Conservation (phyloP, 1,140 invertebrate genomes). For the Pogonognathellus flavescens region DNA sequence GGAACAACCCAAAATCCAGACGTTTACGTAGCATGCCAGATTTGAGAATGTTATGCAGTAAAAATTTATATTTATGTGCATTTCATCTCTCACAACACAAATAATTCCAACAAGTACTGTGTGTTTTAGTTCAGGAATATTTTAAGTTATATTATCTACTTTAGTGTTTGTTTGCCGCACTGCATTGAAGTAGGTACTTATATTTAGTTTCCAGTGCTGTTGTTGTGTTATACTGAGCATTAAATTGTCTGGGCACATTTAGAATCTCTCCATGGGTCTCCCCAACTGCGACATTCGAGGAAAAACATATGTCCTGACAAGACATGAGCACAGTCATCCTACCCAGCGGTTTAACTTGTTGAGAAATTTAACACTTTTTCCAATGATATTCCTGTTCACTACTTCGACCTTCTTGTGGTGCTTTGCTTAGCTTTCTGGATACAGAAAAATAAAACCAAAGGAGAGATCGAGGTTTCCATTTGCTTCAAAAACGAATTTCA, state of each 20-base stretch:
- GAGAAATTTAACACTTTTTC: slow-evolving; percentile 54
- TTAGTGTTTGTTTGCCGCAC: not conserved
- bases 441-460: not conserved
- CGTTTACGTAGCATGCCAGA: not conserved
- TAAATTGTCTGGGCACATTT: not conserved
- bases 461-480: no score
- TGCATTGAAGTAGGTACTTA: not conserved
- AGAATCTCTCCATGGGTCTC: slow-evolving; percentile 37
- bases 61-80: slow-evolving; percentile 41
- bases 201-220: not conserved
- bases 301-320: slow-evolving; percentile 44
- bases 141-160: not conserved
- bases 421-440: not conserved
- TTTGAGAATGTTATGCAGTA: slow-evolving; percentile 3
- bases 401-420: slow-evolving; percentile 49
- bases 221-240: not conserved
- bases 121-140: slow-evolving; percentile 18
- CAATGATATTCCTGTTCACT: slow-evolving; percentile 23
- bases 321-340: no score
- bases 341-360: slow-evolving; percentile 42
- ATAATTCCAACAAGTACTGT: not conserved
- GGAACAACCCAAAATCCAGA: not conserved
- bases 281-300: slow-evolving; percentile 52
- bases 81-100: slow-evolving; percentile 6
- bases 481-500: no score